Conservation (phyloP, 2,113 vertebrate genomes). For the Mastomys coucha region DNA sequence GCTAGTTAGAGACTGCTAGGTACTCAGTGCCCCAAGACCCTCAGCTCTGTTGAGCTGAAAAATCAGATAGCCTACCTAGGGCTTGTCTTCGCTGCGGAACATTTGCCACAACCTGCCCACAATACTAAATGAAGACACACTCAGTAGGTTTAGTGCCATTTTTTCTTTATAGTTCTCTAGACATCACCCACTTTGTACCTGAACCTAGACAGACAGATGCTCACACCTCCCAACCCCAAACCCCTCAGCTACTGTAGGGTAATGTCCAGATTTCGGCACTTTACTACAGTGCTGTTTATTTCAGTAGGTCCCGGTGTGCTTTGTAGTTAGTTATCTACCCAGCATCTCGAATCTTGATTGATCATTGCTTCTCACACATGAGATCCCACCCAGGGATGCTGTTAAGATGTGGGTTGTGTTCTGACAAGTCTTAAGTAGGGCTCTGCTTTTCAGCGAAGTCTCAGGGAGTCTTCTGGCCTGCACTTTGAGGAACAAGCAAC, state of each 20-base stretch:
- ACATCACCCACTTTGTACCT: neutral
- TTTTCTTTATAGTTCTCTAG: neutral
- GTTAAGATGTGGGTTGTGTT: neutral
- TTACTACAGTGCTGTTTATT: accelerated
- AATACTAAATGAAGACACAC: neutral
- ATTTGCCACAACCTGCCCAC: neutral
- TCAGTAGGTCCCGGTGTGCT: neutral
- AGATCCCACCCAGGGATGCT: no score
- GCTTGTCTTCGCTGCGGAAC: neutral
- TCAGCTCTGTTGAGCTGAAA: neutral
- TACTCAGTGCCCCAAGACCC: accelerated
- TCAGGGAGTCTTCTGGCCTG: accelerated
- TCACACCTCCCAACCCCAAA: neutral
- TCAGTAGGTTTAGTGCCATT: no score
- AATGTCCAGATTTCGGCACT: neutral
- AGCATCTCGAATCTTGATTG: neutral
- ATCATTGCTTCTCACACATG: neutral
- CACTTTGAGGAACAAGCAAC: neutral
- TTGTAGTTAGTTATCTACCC: accelerated
- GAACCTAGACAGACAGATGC: neutral
- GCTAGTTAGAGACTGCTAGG: neutral
- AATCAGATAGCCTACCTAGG: neutral
- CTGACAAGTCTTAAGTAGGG: neutral
- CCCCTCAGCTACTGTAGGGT: neutral
- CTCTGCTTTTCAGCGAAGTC: neutral